Evolutionary conservation across 2,888 invertebrate genomes (phyloP).

Genomic region (Chrysolina haemoptera): DNA sequence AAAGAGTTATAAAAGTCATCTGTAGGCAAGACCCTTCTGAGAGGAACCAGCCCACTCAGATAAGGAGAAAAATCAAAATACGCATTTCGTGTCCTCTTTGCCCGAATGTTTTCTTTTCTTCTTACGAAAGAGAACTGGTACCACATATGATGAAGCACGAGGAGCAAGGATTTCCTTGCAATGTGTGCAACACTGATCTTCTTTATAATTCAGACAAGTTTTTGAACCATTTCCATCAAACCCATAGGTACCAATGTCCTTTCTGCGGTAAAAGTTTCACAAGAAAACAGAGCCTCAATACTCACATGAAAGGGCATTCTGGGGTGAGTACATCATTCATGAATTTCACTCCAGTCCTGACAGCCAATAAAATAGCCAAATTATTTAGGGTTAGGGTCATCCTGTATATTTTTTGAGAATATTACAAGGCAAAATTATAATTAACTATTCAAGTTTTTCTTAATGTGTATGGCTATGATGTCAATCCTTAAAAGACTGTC

Average conservation of each 20-base stretch:
- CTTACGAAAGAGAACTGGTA: slow-evolving; percentile 36
- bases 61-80: slow-evolving; percentile 36
- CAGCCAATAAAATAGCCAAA: too few relatives aligned
- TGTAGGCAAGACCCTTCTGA: background rate
- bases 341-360: background rate
- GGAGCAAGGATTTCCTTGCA: slow-evolving; percentile 36
- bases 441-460: too few relatives aligned
- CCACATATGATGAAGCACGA: slow-evolving; percentile 38
- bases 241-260: slow-evolving; percentile 50
- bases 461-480: too few relatives aligned
- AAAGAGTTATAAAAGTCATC: slow-evolving; percentile 22
- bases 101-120: slow-evolving; percentile 33
- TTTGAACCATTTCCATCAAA: slow-evolving; percentile 44
- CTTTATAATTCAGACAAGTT: slow-evolving; percentile 35
- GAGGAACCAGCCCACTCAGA: slow-evolving; percentile 3
- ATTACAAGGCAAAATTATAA: too few relatives aligned
- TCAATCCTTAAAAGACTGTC: background rate
- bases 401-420: too few relatives aligned
- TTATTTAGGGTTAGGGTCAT: too few relatives aligned
- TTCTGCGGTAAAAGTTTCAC: slow-evolving; percentile 51
- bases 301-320: slow-evolving; percentile 49
- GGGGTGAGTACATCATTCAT: slow-evolving; percentile 29
- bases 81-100: slow-evolving; percentile 45
- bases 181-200: slow-evolving; percentile 35
- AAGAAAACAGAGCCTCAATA: slow-evolving; percentile 37